Base-by-base conservation (phyloP, 2,888 invertebrate genomes). In the Silvanus unidentatus region DNA sequence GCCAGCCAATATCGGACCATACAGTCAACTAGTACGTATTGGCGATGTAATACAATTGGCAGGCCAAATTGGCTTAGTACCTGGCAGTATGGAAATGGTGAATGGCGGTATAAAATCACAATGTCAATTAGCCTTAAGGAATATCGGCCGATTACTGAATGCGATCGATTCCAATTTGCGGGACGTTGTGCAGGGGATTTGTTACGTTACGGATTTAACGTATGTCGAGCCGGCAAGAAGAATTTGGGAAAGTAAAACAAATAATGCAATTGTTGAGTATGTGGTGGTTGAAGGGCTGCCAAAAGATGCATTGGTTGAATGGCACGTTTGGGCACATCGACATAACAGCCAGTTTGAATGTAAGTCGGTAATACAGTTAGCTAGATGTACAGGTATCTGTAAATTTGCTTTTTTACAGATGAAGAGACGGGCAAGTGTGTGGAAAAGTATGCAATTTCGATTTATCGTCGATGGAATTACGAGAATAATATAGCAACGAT, bases 1-100 rank as follows among this genome's bases (percentile, higher is more conserved):
- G n/a, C 95, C 96, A 0, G 94, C 95, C 48, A 95, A 93, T 68
- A 95, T 96, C 59, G 96, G 95, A 37, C 95, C 96, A 4, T 96
- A 96, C 69, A 95, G 95, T 67, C 96, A 96, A 74, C 88, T 90
- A 2, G 81, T 89, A 48, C 82, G 85, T 77, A 39, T 50, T 9
- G 88, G 87, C 44, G 86, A 88, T 61, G 82, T 88, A 54, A 84
- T 92, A 48, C 84, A 86, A 64, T 83, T 94, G 40, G 91, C 95
- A 57, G 95, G 95, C 1, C 94, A 94, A 76, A 94, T 96, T 57
- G 92, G 89, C 10, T 75, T 96, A 54, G 84, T 93, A 53, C 94
- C 90, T 46, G 88, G 88, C 16, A 84, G 80, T 56, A 80, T 90
- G 82, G 74, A 77, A 57, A 72, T 90, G 58, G 76, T 88, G 28